A percentile compares a stretch with the other conserved stretches of the same genome.
Evolutionary conservation across 2,888 invertebrate species (phyloP).

Genomic region (Dioctria linearis): DNA sequence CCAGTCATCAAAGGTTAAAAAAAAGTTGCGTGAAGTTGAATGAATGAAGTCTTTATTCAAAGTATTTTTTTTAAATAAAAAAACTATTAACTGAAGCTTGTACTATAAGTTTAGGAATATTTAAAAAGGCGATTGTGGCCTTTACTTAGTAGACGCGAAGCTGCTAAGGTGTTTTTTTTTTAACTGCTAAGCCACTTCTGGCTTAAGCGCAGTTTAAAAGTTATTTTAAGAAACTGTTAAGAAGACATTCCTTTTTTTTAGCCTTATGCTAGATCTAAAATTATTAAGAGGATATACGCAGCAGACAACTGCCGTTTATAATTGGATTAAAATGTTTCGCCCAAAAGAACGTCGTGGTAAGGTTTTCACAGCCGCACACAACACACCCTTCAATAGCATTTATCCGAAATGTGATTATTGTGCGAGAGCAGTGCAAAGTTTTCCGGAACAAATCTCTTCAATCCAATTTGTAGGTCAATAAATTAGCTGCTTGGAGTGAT

Average conservation of each 20-base stretch:
- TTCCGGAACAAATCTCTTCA: constrained; percentile 22
- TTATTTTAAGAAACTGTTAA: no score
- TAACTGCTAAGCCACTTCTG: no score
- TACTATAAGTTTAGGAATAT: no score
- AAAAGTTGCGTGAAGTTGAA: no score
- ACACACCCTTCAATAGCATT: constrained; percentile 1
- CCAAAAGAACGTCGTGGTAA: background rate
- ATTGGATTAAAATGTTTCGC: constrained; percentile 42
- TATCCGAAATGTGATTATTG: constrained; percentile 3
- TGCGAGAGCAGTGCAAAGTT: background rate
- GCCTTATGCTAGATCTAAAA: constrained; percentile 4
- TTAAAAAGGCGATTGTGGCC: no score
- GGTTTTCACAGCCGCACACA: no score
- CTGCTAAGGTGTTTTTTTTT: no score
- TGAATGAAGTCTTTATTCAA: no score
- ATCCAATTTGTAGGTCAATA: constrained; percentile 52
- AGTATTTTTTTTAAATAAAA: no score
- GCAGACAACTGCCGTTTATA: background rate
- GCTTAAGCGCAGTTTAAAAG: background rate
- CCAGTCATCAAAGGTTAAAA: no score
- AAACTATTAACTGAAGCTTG: no score
- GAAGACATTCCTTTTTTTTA: background rate
- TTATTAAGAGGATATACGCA: background rate
- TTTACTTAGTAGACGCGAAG: background rate
- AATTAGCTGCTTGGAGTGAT: background rate